A percentile compares a stretch with the other conserved stretches of the same genome.
These are phyloP conservation scores for Nomada fucata DNA, from an alignment of 2,888 invertebrate species.

Conservation along the genomic window DNA sequence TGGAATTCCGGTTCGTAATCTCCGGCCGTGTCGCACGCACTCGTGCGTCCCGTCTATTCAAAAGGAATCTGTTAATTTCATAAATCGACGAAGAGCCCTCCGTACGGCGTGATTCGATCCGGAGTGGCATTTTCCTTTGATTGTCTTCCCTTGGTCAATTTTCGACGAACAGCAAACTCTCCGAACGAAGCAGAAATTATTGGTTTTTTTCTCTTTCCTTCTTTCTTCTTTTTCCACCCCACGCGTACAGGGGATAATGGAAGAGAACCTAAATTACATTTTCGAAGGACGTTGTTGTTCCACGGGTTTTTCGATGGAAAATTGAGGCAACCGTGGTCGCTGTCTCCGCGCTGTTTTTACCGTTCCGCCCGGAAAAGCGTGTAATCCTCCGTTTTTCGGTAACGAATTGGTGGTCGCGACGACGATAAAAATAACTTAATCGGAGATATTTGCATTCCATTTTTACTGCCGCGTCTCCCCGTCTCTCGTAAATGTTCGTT, in stretches of 20 bases:
- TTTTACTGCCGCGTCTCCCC: background rate
- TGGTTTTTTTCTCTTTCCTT: background rate
- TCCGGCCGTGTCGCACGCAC: constrained; percentile 35
- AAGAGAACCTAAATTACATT: constrained; percentile 7
- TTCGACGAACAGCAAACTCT: background rate
- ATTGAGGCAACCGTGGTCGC: background rate
- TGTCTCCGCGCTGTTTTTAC: constrained; percentile 17
- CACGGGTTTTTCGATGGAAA: background rate
- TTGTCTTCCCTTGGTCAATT: background rate
- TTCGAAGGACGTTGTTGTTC: background rate
- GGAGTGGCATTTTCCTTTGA: background rate
- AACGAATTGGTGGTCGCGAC: constrained; percentile 3
- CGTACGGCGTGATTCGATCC: background rate
- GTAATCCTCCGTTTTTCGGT: constrained; percentile 23
- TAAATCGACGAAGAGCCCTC: constrained; percentile 10
- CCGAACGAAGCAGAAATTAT: constrained; percentile 1
- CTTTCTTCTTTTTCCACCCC: background rate
- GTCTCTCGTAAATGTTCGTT: background rate
- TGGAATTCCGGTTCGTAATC: constrained; percentile 74
- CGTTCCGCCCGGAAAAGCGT: constrained; percentile 27
- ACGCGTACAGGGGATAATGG: background rate
- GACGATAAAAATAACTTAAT: constrained; percentile 25
- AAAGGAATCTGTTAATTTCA: constrained; percentile 52
- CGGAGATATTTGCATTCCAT: constrained; percentile 1
- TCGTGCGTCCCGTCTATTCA: constrained; percentile 23